Percentiles rank a stretch among this genome's conserved stretches.
phyloP scores from a whole-genome alignment of 2,113 vertebrate genomes.

The Albula glossodonta region DNA sequence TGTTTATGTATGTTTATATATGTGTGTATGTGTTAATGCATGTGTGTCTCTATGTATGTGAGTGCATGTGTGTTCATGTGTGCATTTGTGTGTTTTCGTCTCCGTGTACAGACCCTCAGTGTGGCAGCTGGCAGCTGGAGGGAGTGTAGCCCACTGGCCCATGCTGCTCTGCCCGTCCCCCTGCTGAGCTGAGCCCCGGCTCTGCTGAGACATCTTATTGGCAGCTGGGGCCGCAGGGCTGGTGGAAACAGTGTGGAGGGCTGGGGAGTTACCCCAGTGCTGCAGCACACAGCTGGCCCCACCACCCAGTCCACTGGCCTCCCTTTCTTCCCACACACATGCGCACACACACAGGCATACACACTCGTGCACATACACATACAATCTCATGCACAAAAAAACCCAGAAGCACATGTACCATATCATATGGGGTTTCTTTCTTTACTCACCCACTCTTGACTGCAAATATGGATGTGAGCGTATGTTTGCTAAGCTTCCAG shows the following conservation, averaged over 20 bases:
- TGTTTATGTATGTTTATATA: conserved; percentile 10
- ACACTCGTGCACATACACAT: not conserved
- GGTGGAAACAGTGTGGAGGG: not conserved
- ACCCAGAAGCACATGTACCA: not conserved
- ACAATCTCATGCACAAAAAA: not conserved
- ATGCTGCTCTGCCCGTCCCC: conserved; percentile 13
- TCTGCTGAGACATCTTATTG: conserved; percentile 25
- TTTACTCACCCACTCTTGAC: not conserved
- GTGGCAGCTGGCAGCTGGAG: conserved; percentile 25
- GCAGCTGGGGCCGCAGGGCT: conserved; percentile 21
- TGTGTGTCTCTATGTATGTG: not conserved
- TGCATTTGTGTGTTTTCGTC: not conserved
- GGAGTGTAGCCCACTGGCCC: conserved; percentile 13
- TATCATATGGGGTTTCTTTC: not conserved
- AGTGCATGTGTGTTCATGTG: conserved; percentile 13
- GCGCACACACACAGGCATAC: conserved; percentile 7
- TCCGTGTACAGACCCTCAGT: not conserved
- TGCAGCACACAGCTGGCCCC: conserved; percentile 21
- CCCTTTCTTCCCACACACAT: not conserved
- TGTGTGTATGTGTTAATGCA: not conserved
- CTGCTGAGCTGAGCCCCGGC: conserved; percentile 32
- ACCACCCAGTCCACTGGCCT: conserved; percentile 14
- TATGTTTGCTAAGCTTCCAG: not conserved
- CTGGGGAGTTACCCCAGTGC: not conserved
- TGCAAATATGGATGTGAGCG: not conserved